Evolutionary conservation across 1,140 invertebrate species (phyloP), one percentile per base, ranked within the genome.

Genomic region (Megalonaias nervosa): DNA sequence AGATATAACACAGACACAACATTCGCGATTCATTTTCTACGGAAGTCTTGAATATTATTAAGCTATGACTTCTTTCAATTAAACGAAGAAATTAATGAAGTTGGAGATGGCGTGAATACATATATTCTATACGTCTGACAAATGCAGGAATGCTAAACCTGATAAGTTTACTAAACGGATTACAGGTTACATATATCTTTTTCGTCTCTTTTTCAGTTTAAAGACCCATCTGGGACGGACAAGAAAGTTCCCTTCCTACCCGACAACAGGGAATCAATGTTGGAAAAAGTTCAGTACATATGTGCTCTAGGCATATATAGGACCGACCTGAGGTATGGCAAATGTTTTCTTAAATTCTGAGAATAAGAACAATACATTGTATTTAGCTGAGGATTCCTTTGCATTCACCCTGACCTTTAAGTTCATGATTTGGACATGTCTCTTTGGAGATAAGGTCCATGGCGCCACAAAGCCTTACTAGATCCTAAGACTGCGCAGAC

Each of bases 221-320:
- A 86, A 67, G 85, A 89, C 66, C 87, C 87, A 6, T 74, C 69
- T 26, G 64, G 80, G 12, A 84, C 84, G 14, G 74, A 76, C 2
- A 71, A 64, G 15, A 75, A 75, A 15, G 56, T 88, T 12, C 86
- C 87, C 0, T 89, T 89, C 66, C 58, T 89, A 21, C 74, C 82
- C 1, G 81, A 82, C 38, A 74, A 71, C 14, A 74, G 74, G 57
- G 85, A 86, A 56, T 75, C 84, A 1, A 86, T 89, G 81, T 31
- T 89, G 31, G 87, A 89, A 21, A 88, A 88, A 73, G 81, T 88
- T 13, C 88, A 89, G 69, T 85, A 83, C 65, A 71, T 89, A 5
- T 84, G 82, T 48, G 83, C 83, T 15, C 60, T 88, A 31, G 88
- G 88, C 12, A 87, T 89, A 61, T 88, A 86, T 73, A 81, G 78